phyloP scores from a whole-genome alignment of 1,140 invertebrate species.

The Drosophila tani region DNA sequence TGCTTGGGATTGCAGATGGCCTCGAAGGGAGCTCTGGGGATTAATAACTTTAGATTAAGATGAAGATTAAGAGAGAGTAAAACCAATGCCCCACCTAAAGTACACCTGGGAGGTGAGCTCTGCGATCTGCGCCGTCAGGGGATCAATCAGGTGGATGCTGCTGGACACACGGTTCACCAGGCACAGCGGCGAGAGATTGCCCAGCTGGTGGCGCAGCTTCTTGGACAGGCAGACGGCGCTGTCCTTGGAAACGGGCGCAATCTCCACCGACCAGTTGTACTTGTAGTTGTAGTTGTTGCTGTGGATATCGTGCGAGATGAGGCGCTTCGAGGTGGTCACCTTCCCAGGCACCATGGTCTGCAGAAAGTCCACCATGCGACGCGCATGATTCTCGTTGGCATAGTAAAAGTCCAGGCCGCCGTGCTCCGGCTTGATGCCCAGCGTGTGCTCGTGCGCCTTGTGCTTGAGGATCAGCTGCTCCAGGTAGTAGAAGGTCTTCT shows the following conservation, averaged over 20 bases:
- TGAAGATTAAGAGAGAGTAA: too few species aligned
- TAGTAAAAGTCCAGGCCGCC: conserved; percentile 99
- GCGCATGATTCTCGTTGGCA: conserved; percentile 94
- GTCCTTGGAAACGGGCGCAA: conserved; percentile 98
- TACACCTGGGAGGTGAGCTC: conserved; percentile 93
- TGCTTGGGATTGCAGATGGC: conserved; percentile 96
- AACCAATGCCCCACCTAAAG: conserved; percentile 87
- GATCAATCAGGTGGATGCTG: conserved; percentile 97
- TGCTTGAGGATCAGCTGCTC: conserved; percentile 99
- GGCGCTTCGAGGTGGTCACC: conserved; percentile 95
- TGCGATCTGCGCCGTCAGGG: conserved; percentile 95
- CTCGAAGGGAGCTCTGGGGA: conserved; percentile 92
- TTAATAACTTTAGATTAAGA: too few species aligned
- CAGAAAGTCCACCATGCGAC: conserved; percentile 98
- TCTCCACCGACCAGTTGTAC: conserved; percentile 96
- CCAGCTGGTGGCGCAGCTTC: conserved; percentile 94
- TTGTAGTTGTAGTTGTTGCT: conserved; percentile 99
- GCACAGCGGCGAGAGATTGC: conserved; percentile 96
- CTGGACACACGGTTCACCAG: conserved; percentile 95
- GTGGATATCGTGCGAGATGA: conserved; percentile 98
- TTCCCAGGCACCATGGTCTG: conserved; percentile 93
- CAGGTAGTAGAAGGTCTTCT: conserved; percentile 99
- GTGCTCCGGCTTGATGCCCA: conserved; percentile 97
- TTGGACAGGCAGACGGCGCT: conserved; percentile 97
- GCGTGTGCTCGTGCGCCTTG: conserved; percentile 95